Evolutionary conservation across 2,888 invertebrate species (phyloP).

Genomic region (Onchidella celtica): DNA sequence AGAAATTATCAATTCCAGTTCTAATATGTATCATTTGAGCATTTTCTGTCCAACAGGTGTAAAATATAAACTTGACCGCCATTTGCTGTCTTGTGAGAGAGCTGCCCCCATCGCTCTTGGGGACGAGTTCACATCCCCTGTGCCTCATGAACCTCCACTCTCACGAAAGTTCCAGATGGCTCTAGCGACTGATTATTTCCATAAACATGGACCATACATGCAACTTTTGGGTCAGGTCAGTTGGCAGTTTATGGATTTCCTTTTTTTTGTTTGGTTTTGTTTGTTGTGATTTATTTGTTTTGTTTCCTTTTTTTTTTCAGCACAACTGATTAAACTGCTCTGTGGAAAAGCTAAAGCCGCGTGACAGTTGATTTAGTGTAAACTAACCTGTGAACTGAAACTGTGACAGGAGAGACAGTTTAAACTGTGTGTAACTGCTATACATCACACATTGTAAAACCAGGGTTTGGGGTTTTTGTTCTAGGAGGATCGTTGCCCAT

Average conservation of each 20-base stretch:
- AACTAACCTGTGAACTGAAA: too few species aligned
- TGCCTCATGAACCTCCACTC: background rate
- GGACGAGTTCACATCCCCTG: slow-evolving; percentile 25
- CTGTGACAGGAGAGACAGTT: too few species aligned
- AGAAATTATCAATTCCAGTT: too few species aligned
- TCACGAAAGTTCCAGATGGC: background rate
- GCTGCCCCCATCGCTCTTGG: background rate
- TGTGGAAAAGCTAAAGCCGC: too few species aligned
- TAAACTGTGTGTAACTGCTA: too few species aligned
- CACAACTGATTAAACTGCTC: too few species aligned
- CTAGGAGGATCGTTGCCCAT: too few species aligned
- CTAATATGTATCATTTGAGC: background rate
- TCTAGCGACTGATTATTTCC: slow-evolving; percentile 7
- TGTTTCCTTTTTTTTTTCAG: too few species aligned
- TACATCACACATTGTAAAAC: too few species aligned
- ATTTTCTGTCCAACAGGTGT: slow-evolving; percentile 26
- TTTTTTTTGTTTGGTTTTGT: background rate
- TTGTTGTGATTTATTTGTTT: too few species aligned
- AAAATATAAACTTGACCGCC: slow-evolving; percentile 39
- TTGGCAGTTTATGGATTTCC: background rate
- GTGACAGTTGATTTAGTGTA: too few species aligned
- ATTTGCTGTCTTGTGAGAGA: slow-evolving; percentile 25
- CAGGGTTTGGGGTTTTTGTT: too few species aligned
- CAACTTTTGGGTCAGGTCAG: slow-evolving; percentile 9
- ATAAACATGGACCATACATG: background rate